Percentiles rank a stretch among this genome's conserved stretches.
Evolutionary conservation across 2,888 invertebrate species (phyloP).

Genomic region (Apamea anceps): DNA sequence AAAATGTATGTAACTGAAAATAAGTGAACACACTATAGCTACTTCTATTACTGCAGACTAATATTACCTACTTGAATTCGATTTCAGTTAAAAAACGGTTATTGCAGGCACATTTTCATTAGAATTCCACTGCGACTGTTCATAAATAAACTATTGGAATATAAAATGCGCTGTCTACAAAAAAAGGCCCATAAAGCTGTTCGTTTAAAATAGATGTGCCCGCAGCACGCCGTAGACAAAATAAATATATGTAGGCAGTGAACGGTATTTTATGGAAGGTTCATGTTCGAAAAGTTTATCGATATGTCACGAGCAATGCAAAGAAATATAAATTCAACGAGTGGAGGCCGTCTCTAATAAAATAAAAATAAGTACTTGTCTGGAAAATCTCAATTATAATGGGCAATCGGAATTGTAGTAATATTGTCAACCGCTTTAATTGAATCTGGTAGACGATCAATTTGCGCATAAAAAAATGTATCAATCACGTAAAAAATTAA

Average conservation of each 20-base stretch:
- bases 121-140: constrained; percentile 16
- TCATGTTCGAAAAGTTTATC: constrained; percentile 46
- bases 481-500: not conserved
- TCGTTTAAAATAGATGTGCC: constrained; percentile 46
- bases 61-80: not conserved
- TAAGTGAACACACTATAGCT: not conserved
- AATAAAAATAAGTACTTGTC: not conserved
- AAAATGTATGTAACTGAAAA: not conserved
- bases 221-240: constrained; percentile 46
- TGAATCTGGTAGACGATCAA: not conserved
- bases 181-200: constrained; percentile 45
- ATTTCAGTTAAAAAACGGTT: constrained; percentile 11
- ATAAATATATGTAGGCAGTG: constrained; percentile 39
- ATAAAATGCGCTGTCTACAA: constrained; percentile 45
- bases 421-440: not conserved
- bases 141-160: constrained; percentile 54
- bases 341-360: not conserved
- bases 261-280: constrained; percentile 17
- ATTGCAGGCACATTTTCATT: constrained; percentile 6
- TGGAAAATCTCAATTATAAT: not conserved
- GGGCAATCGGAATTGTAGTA: not conserved
- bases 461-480: not conserved
- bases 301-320: constrained; percentile 4
- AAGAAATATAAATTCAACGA: constrained; percentile 3
- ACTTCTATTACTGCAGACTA: not conserved